Percentiles rank a stretch among this genome's conserved stretches.
phyloP scores from a whole-genome alignment of 2,797 vertebrate genomes.

The Girardinus metallicus region DNA sequence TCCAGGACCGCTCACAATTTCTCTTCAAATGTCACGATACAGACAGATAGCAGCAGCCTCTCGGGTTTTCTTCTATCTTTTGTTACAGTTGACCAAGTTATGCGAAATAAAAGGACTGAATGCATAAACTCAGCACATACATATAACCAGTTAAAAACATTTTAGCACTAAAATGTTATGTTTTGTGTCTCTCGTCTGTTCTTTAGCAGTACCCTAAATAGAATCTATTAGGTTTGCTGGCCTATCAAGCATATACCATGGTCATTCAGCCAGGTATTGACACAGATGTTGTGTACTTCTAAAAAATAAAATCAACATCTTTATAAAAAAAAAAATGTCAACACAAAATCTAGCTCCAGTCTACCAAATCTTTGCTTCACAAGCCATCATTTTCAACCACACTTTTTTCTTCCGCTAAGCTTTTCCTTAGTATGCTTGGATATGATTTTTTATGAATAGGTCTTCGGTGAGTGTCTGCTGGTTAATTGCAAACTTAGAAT shows the following conservation, averaged over 20 bases:
- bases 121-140: not conserved
- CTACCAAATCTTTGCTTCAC: not conserved
- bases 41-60: constrained; percentile 36
- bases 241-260: not conserved
- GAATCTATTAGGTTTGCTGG: not conserved
- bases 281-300: not conserved
- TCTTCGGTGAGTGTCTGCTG: not conserved
- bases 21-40: constrained; percentile 71
- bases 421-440: not conserved
- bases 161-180: not conserved
- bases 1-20: constrained; percentile 72
- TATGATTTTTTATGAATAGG: not conserved
- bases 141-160: not conserved
- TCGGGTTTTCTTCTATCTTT: constrained; percentile 22
- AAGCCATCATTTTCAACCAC: not conserved
- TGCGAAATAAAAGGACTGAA: not conserved
- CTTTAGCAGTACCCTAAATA: not conserved
- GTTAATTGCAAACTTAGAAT: not conserved
- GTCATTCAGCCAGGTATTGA: not conserved
- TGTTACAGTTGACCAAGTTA: constrained; percentile 16
- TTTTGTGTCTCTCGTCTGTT: not conserved
- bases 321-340: not conserved
- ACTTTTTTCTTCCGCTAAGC: not conserved
- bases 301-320: not conserved
- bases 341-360: not conserved